These are phyloP conservation scores for Henicopernis longicauda DNA, from an alignment of 2,113 vertebrate genomes.

Conservation along the genomic window DNA sequence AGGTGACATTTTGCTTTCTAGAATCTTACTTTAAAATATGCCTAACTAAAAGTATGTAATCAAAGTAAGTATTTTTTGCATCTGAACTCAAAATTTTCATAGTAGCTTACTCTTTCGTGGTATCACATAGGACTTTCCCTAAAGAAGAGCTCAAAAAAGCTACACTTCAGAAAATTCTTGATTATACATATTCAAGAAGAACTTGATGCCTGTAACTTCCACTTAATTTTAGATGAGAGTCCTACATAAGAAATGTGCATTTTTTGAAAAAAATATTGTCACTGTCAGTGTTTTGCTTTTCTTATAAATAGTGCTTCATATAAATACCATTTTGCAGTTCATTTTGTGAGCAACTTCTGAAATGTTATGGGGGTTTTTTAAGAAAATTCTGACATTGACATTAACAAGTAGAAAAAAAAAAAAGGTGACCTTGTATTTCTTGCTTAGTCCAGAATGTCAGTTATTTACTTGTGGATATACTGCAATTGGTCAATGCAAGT, in stretches of 20 bases:
- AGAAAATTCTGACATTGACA: conserved; percentile 33
- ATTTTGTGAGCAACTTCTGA: conserved; percentile 43
- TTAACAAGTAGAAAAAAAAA: conserved; percentile 3
- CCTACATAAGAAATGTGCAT: conserved; percentile 38
- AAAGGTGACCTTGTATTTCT: conserved; percentile 37
- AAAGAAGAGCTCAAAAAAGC: background rate
- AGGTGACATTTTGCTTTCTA: background rate
- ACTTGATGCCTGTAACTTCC: conserved; percentile 41
- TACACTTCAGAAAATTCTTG: conserved; percentile 20
- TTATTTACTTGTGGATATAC: conserved; percentile 45
- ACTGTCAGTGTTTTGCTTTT: conserved; percentile 60
- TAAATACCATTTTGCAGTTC: conserved; percentile 43
- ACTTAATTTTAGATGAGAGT: conserved; percentile 48
- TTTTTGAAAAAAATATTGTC: conserved; percentile 27
- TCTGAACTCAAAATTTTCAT: background rate
- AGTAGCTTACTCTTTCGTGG: background rate
- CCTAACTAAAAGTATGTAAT: conserved; percentile 29
- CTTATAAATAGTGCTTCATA: conserved; percentile 42
- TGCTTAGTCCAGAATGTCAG: conserved; percentile 42
- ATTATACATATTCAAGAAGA: background rate
- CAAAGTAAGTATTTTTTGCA: background rate
- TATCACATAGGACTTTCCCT: background rate
- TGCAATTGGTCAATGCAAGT: conserved; percentile 32
- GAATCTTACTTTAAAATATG: background rate
- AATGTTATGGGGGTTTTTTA: conserved; percentile 27